These are phyloP conservation scores for Tubulanus polymorphus DNA, from an alignment of 2,888 invertebrate species.

Conservation along the genomic window DNA sequence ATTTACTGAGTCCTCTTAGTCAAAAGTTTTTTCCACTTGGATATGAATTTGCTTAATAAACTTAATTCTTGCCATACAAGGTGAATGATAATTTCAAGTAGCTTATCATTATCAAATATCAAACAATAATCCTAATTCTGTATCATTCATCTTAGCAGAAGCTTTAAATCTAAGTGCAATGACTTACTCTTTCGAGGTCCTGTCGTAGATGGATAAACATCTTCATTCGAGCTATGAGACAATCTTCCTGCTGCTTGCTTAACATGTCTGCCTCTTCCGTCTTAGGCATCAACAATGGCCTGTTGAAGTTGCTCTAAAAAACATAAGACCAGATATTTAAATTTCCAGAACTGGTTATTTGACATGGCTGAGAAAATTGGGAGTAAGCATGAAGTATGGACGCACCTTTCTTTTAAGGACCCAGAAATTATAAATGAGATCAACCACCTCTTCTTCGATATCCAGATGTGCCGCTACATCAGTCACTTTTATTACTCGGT, in stretches of 20 bases:
- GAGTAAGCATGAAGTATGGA: neutral
- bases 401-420: conserved; percentile 75
- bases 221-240: conserved; percentile 77
- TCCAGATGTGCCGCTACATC: conserved; percentile 65
- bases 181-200: conserved; percentile 79
- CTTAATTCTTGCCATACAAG: no score
- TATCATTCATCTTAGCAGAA: neutral
- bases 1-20: no score
- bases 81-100: no score
- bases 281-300: conserved; percentile 79
- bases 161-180: neutral
- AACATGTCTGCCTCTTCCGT: conserved; percentile 79
- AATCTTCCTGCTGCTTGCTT: conserved; percentile 82
- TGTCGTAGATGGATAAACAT: conserved; percentile 93
- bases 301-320: conserved; percentile 73
- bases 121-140: no score
- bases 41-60: conserved; percentile 3
- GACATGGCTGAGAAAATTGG: conserved; percentile 3
- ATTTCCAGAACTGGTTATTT: neutral
- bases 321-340: conserved; percentile 10
- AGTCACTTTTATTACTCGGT: conserved; percentile 74
- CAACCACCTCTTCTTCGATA: conserved; percentile 75
- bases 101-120: neutral
- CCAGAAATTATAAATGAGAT: conserved; percentile 93
- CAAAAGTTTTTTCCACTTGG: neutral